phyloP scores from a whole-genome alignment of 2,888 invertebrate species.

The Chesias legatella region DNA sequence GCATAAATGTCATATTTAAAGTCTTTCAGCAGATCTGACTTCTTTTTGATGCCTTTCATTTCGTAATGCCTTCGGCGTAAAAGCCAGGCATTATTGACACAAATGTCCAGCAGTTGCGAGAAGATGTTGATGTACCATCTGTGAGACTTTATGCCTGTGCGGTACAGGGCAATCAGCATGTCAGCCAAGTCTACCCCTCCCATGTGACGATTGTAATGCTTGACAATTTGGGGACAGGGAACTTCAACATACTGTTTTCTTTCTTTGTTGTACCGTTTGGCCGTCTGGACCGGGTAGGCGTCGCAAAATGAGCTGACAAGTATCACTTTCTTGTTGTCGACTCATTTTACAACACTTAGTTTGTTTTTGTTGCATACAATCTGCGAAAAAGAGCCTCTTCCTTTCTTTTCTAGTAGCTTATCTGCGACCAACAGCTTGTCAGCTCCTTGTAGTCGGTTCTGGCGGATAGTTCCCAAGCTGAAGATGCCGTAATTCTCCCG shows the following conservation, averaged over 20 bases:
- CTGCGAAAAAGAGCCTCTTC: slow-evolving; percentile 11
- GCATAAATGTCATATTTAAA: slow-evolving; percentile 24
- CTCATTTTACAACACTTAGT: slow-evolving; percentile 22
- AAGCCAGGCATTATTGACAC: slow-evolving; percentile 26
- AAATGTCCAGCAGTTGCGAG: slow-evolving; percentile 25
- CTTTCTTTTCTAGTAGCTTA: slow-evolving; percentile 5
- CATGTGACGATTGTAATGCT: slow-evolving; percentile 25
- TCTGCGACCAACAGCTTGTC: slow-evolving; percentile 10
- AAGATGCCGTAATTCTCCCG: slow-evolving; percentile 10
- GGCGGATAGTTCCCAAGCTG: slow-evolving; percentile 9
- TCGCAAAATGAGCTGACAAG: slow-evolving; percentile 13
- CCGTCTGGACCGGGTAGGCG: slow-evolving; percentile 5
- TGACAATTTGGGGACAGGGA: slow-evolving; percentile 16
- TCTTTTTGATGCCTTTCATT: slow-evolving; percentile 15
- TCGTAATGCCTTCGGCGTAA: slow-evolving; percentile 19
- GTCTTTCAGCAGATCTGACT: slow-evolving; percentile 23
- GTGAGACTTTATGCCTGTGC: slow-evolving; percentile 31
- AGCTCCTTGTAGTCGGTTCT: slow-evolving; percentile 12
- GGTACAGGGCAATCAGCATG: slow-evolving; percentile 34
- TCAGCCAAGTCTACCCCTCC: slow-evolving; percentile 24
- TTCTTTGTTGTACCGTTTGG: slow-evolving; percentile 21
- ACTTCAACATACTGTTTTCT: slow-evolving; percentile 17
- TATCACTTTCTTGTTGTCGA: slow-evolving; percentile 21
- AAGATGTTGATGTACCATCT: slow-evolving; percentile 30
- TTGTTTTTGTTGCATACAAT: slow-evolving; percentile 19